These are phyloP conservation scores for Helicoverpa armigera DNA, from an alignment of 1,140 invertebrate genomes.

Conservation along the genomic window DNA sequence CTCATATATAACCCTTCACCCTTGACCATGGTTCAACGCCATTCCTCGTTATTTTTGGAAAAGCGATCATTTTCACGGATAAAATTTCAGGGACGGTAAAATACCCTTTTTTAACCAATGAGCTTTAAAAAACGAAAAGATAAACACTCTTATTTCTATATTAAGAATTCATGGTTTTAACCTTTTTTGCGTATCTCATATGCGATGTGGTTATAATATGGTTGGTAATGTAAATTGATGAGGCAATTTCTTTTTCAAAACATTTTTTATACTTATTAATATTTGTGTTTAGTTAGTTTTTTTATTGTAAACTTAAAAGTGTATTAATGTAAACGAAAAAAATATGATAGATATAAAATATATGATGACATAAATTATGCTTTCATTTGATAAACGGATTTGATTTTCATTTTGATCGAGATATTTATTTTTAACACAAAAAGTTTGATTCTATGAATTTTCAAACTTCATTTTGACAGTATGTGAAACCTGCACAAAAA, in stretches of 20 bases:
- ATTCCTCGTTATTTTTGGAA: conserved; percentile 8
- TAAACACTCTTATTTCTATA: background rate
- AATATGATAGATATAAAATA: no score
- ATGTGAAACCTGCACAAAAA: no score
- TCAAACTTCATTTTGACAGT: no score
- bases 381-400: no score
- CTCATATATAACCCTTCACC: background rate
- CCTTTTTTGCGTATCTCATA: conserved; percentile 1
- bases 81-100: conserved; percentile 6
- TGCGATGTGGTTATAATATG: background rate
- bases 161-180: conserved; percentile 11
- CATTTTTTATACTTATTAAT: no score
- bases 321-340: no score
- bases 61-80: background rate
- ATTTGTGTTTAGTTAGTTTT: no score
- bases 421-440: no score
- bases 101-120: background rate
- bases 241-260: background rate
- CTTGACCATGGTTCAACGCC: background rate
- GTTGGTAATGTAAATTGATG: background rate
- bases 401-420: no score
- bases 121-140: background rate
- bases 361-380: no score
- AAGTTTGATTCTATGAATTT: no score
- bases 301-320: no score